Base-by-base conservation (phyloP, 2,797 vertebrate species). In the Gallinago stenura region DNA sequence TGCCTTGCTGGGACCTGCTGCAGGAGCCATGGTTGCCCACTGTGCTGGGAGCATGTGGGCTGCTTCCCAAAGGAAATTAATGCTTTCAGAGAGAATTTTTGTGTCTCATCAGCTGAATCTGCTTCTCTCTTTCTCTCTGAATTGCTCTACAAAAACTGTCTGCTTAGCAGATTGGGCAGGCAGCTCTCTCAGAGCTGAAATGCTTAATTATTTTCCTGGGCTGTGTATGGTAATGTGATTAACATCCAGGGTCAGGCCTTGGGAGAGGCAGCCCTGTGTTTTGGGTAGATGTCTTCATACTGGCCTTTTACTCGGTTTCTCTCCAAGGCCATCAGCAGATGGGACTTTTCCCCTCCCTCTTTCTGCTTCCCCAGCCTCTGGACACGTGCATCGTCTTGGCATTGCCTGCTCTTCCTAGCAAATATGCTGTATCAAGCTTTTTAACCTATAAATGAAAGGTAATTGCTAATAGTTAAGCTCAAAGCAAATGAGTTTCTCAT, bases 51-150 rank as follows among this genome's bases (percentile, higher is more conserved):
- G 62, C 82, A 48, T 25, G 72, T 93, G 82, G 90, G 94, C 94
- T 93, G 94, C 89, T 96, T 97, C 94, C 94, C 86, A 94, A 78
- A 95, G 92, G 92, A 97, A 93, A 91, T 95, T 39, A 84, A 26
- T 89, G 94, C 87, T 86, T 93, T 93, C 76, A 81, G 90, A 90
- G 73, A 92, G 54, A 81, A 8, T 87, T 91, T 79, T 79, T 92
- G 58, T 92, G 84, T 90, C 76, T 92, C 76, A 51, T 96, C 94
- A 94, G 92, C 93, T 93, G 76, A 93, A 93, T 95, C 80, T 89
- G 69, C 89, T 92, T 90, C 56, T 83, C 46, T 51, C 39, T 72
- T 64, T 50, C 60, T 64, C 56, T 90, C 87, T 84, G 76, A 93
- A 94, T 91, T 86, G 75, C 88, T 85, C 41, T 87, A 82, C 57